These are phyloP conservation scores for Glyphotaelius pellucidus DNA, from an alignment of 2,888 invertebrate genomes.

Conservation along the genomic window DNA sequence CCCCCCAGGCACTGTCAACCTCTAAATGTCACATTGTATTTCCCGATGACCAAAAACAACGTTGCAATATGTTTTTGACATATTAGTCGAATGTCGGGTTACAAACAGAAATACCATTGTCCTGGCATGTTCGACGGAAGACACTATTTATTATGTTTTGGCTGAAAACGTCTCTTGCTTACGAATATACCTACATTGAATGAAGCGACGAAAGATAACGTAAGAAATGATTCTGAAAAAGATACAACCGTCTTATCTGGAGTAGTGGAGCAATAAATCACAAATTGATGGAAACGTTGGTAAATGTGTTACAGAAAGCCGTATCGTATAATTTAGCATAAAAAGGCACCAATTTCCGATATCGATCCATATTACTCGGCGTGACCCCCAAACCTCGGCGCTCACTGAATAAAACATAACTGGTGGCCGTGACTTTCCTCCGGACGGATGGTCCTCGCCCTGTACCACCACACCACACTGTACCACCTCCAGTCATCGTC, in stretches of 20 bases:
- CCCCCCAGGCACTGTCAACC: slow-evolving; percentile 28
- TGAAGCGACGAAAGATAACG: neutral
- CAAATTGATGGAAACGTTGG: neutral
- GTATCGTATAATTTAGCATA: slow-evolving; percentile 2
- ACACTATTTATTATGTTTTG: neutral
- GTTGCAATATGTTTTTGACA: slow-evolving; percentile 32
- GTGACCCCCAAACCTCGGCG: slow-evolving; percentile 37
- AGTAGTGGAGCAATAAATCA: neutral
- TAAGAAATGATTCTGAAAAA: neutral
- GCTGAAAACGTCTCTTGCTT: neutral
- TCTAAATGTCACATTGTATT: slow-evolving; percentile 36
- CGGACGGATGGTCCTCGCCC: neutral
- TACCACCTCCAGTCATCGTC: neutral
- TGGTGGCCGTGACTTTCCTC: slow-evolving; percentile 16
- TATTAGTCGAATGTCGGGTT: neutral
- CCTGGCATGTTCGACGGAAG: neutral
- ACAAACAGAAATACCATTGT: neutral
- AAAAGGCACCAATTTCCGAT: slow-evolving; percentile 30
- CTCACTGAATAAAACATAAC: slow-evolving; percentile 29
- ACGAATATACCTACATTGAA: neutral
- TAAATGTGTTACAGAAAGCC: neutral
- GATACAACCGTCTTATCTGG: neutral
- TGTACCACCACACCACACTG: no score
- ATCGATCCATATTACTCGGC: slow-evolving; percentile 16
- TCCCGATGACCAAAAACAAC: slow-evolving; percentile 28